A percentile compares a stretch with the other conserved stretches of the same genome.
These are phyloP conservation scores for Engystomops pustulosus DNA, from an alignment of 2,113 vertebrate genomes.

Conservation along the genomic window DNA sequence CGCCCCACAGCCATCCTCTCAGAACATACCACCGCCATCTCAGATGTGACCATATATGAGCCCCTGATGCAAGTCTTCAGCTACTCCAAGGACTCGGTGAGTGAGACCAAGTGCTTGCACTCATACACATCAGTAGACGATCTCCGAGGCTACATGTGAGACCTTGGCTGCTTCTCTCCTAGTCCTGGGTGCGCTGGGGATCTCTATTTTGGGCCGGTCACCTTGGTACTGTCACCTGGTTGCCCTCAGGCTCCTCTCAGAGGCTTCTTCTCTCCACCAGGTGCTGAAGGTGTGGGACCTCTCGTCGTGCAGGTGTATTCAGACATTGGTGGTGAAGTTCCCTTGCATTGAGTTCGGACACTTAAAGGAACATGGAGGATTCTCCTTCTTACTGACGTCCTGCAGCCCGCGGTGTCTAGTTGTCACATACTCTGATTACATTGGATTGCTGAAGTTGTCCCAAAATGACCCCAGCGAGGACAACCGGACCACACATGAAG, in stretches of 20 bases:
- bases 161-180: too few relatives aligned
- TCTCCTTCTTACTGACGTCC: constrained; percentile 65
- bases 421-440: constrained; percentile 65
- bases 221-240: too few relatives aligned
- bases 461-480: not conserved
- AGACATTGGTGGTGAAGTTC: constrained; percentile 64
- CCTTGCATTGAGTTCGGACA: constrained; percentile 61
- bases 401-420: constrained; percentile 54
- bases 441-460: constrained; percentile 62
- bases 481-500: not conserved
- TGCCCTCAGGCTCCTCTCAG: too few relatives aligned
- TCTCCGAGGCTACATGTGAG: too few relatives aligned
- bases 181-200: too few relatives aligned
- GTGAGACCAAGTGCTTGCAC: too few relatives aligned
- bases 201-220: too few relatives aligned
- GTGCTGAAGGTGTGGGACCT: constrained; percentile 69
- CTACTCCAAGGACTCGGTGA: constrained; percentile 67
- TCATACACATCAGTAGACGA: too few relatives aligned
- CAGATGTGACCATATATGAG: constrained; percentile 64
- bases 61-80: constrained; percentile 65
- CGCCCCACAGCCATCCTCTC: constrained; percentile 62
- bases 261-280: constrained; percentile 44
- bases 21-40: constrained; percentile 61
- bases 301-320: constrained; percentile 66
- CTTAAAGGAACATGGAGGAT: constrained; percentile 66